Conservation (phyloP, 92 coral and sea anemone species). For the Muricea muricata region DNA sequence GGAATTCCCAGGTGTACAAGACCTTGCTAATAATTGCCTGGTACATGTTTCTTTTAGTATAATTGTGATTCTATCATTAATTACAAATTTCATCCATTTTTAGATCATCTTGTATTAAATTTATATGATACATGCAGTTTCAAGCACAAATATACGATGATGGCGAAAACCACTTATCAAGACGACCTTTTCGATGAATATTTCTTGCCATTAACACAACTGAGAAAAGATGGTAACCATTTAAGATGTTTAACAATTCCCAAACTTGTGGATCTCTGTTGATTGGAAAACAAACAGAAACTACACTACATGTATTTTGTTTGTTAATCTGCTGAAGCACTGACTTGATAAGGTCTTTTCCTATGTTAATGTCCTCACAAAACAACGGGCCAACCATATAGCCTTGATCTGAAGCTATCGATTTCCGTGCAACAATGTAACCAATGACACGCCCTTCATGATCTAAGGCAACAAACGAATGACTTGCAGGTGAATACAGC, state of each 20-base stretch:
- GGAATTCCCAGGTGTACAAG: no score
- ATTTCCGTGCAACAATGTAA: constrained; percentile 33
- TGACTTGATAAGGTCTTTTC: constrained; percentile 39
- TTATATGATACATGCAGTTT: not conserved
- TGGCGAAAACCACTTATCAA: constrained; percentile 45
- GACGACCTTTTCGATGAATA: constrained; percentile 13
- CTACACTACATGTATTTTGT: not conserved
- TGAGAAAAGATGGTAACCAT: not conserved
- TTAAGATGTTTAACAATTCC: not conserved
- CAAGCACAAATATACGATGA: not conserved
- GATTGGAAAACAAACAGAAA: not conserved
- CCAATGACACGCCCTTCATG: constrained; percentile 45
- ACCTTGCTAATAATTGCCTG: no score
- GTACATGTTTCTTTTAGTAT: no score
- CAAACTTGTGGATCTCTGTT: not conserved
- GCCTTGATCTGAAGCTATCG: constrained; percentile 29
- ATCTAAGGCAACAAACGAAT: constrained; percentile 50
- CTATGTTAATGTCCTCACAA: constrained; percentile 48
- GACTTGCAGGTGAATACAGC: constrained; percentile 40
- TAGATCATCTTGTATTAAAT: no score
- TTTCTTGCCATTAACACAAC: constrained; percentile 17
- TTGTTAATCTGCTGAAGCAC: constrained; percentile 40
- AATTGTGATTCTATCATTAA: no score
- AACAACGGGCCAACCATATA: constrained; percentile 48
- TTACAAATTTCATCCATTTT: no score